These are phyloP conservation scores for Drosophila fuyamai DNA, from an alignment of 1,140 invertebrate genomes.

Conservation along the genomic window DNA sequence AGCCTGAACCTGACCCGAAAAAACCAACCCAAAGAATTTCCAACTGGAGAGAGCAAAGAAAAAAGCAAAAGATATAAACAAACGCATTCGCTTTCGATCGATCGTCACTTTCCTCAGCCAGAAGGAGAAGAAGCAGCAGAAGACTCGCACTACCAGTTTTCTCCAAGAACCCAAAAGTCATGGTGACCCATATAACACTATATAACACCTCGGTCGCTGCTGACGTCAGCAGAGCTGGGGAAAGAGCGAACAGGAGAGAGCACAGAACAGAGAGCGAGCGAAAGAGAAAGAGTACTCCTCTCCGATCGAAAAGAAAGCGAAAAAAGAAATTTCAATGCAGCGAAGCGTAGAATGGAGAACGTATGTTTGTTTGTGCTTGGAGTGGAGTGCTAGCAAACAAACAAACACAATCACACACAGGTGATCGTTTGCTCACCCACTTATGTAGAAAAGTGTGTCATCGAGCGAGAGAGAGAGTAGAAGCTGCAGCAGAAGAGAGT, in stretches of 20 bases:
- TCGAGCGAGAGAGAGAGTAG: constrained; percentile 30
- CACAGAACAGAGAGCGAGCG: constrained; percentile 29
- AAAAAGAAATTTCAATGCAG: constrained; percentile 81
- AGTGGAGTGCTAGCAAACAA: constrained; percentile 30
- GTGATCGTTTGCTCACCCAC: constrained; percentile 63
- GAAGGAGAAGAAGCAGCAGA: constrained; percentile 15
- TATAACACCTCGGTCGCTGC: constrained; percentile 43
- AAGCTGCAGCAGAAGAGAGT: constrained; percentile 45
- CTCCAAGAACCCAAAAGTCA: constrained; percentile 69
- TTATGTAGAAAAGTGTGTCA: constrained; percentile 72
- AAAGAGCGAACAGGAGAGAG: not conserved
- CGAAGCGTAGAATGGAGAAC: constrained; percentile 77
- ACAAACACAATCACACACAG: constrained; percentile 20
- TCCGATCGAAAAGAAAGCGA: constrained; percentile 77
- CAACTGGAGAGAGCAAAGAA: not conserved
- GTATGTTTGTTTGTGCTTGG: constrained; percentile 42
- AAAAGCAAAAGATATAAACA: not conserved
- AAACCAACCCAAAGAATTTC: constrained; percentile 11
- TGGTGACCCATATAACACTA: constrained; percentile 69
- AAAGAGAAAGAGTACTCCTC: constrained; percentile 32
- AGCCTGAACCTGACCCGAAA: constrained; percentile 70
- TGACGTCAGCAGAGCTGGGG: constrained; percentile 22
- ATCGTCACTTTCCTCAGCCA: constrained; percentile 70
- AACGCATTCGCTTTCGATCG: constrained; percentile 81
- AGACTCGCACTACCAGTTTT: constrained; percentile 76